Evolutionary conservation across 2,888 invertebrate species (phyloP), one percentile per base, ranked within the genome.

Genomic region (Seira ritae): DNA sequence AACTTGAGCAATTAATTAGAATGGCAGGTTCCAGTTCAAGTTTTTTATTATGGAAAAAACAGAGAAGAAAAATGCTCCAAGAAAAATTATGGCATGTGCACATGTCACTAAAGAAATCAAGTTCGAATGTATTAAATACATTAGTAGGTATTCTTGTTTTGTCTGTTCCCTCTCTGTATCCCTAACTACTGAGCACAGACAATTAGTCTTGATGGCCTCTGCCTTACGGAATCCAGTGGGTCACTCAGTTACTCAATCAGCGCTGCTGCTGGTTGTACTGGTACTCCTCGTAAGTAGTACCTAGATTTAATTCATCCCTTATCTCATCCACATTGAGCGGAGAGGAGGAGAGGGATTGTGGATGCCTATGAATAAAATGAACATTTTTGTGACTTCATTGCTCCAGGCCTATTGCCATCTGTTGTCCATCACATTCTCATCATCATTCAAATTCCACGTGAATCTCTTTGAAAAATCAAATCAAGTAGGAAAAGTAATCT

Each of bases 401-500:
- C 75, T 31, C 31, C 8, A 31, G 8, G 8, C 31, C 31, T 74
- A 55, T 66, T 24, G 76, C 79, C 84, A 84, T 84, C 84, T 84
- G 84, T 70, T 50, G 84, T 62, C 74, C 79, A 55, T 79, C 84
- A 84, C 76, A 80, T 80, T 80, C 76, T 71, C 79, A 66, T 73
- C 84, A 68, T 75, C 84, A 80, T 84, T 83, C 83, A 70, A 74
- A 83, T 83, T 84, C 84, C 84, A 84, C 75, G 76, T 79, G 84
- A 84, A 79, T 73, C 74, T n/a, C 68, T 55, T 3, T 2, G 8
- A 31, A 8, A 31, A 31, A 60, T 42, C 10, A 31, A 6, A 55
- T 62, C 68, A 68, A 76, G 60, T 17, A 80, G 10, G 71, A 74
- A 70, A 71, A 60, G 55, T 71, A 69, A 66, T 42, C 23, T 55